Evolutionary conservation across 1,140 invertebrate genomes (phyloP).

Genomic region (Chironomus tepperi): DNA sequence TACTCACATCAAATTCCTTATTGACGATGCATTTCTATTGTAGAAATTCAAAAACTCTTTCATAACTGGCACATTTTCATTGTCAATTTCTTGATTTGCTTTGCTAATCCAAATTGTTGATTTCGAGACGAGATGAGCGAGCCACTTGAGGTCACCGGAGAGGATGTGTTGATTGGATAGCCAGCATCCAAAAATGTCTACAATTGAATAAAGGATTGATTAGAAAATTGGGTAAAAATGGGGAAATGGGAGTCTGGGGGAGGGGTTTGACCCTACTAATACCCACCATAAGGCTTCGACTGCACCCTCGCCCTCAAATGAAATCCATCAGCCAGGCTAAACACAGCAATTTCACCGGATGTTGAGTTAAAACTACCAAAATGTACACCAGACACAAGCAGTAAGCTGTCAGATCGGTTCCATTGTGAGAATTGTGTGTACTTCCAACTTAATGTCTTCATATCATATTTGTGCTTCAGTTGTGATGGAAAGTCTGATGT

Average conservation of each 20-base stretch:
- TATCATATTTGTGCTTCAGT: conserved; percentile 66
- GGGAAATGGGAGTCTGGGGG: too few species aligned
- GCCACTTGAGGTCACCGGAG: conserved; percentile 71
- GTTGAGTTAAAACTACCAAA: conserved; percentile 71
- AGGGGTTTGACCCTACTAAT: too few species aligned
- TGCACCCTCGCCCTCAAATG: conserved; percentile 65
- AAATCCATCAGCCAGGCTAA: conserved; percentile 47
- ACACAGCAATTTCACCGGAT: conserved; percentile 82
- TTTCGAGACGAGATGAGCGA: conserved; percentile 68
- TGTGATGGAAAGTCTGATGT: conserved; percentile 60
- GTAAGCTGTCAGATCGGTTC: conserved; percentile 70
- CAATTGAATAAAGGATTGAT: too few species aligned
- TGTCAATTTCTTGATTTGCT: conserved; percentile 68
- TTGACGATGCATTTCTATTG: conserved; percentile 71
- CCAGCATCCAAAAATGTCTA: conserved; percentile 82
- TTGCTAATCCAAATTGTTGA: conserved; percentile 79
- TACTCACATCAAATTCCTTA: conserved; percentile 28
- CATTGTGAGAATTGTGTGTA: conserved; percentile 86
- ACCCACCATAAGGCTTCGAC: conserved; percentile 66
- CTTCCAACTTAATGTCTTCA: conserved; percentile 80
- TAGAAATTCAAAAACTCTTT: conserved; percentile 72
- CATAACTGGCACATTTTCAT: conserved; percentile 73
- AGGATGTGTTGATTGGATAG: conserved; percentile 74
- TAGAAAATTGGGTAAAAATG: too few species aligned
- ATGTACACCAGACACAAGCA: conserved; percentile 79